Evolutionary conservation across 1,140 invertebrate genomes (phyloP).

Genomic region (Drosophila subobscura): DNA sequence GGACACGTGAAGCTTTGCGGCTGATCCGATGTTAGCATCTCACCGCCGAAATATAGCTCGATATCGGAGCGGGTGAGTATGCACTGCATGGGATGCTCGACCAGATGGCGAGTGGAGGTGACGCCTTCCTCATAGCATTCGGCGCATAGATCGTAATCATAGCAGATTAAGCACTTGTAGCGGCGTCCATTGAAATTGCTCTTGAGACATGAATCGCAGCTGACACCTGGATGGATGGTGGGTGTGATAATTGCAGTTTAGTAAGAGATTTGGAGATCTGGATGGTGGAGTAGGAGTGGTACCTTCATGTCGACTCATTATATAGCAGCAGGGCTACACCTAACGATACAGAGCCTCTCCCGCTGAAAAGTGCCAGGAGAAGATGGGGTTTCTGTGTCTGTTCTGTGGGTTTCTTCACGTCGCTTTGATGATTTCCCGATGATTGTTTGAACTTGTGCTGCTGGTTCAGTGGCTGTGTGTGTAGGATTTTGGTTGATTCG

Average conservation of each 20-base stretch:
- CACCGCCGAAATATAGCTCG: slow-evolving; percentile 98
- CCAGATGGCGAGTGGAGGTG: slow-evolving; percentile 95
- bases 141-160: slow-evolving; percentile 99
- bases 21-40: slow-evolving; percentile 93
- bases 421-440: too few species aligned
- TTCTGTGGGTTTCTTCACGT: slow-evolving; percentile 8
- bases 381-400: slow-evolving; percentile 31
- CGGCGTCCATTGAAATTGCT: slow-evolving; percentile 98
- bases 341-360: slow-evolving; percentile 52
- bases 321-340: slow-evolving; percentile 58
- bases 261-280: too few species aligned
- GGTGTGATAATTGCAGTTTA: not conserved
- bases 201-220: slow-evolving; percentile 99
- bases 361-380: slow-evolving; percentile 26
- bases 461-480: too few species aligned
- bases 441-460: too few species aligned
- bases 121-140: slow-evolving; percentile 97
- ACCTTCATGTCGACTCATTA: slow-evolving; percentile 84
- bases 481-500: too few species aligned
- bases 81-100: slow-evolving; percentile 99
- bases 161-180: slow-evolving; percentile 99
- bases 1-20: slow-evolving; percentile 98
- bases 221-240: slow-evolving; percentile 89
- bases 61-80: slow-evolving; percentile 98
- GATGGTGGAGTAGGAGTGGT: not conserved